These are phyloP conservation scores for Nautilus pompilius DNA, from an alignment of 1,140 invertebrate genomes.

Conservation along the genomic window DNA sequence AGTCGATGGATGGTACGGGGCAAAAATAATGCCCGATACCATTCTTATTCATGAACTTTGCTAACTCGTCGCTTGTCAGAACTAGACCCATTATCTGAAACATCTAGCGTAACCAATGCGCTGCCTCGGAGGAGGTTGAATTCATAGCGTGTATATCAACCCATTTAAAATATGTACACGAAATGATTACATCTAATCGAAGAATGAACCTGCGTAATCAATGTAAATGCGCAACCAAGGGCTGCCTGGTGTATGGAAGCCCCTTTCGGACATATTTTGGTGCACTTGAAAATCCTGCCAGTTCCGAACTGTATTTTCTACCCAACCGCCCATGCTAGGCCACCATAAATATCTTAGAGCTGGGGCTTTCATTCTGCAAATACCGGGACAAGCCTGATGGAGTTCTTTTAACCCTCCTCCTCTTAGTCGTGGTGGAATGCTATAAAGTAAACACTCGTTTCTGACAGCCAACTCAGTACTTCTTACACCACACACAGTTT, in stretches of 20 bases:
- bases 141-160: conserved; percentile 14
- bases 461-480: too few relatives aligned
- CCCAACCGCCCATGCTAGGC: conserved; percentile 55
- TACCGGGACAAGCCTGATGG: conserved; percentile 59
- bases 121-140: conserved; percentile 14
- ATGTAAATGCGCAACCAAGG: conserved; percentile 13
- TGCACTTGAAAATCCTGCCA: conserved; percentile 50
- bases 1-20: conserved; percentile 40
- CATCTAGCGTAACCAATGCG: conserved; percentile 43
- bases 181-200: conserved; percentile 17
- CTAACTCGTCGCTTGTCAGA: conserved; percentile 53
- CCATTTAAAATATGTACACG: conserved; percentile 23
- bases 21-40: conserved; percentile 38
- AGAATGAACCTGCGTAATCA: conserved; percentile 28
- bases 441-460: too few relatives aligned
- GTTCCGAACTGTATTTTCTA: too few relatives aligned
- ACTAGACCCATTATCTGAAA: conserved; percentile 55
- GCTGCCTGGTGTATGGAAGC: conserved; percentile 10
- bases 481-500: too few relatives aligned
- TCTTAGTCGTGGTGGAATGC: too few relatives aligned
- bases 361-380: conserved; percentile 59
- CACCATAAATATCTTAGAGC: conserved; percentile 59
- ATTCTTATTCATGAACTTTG: conserved; percentile 50
- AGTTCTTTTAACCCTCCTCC: too few relatives aligned
- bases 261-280: neutral